Conservation (phyloP, 2,113 vertebrate genomes). For the Macaca fascicularis region DNA sequence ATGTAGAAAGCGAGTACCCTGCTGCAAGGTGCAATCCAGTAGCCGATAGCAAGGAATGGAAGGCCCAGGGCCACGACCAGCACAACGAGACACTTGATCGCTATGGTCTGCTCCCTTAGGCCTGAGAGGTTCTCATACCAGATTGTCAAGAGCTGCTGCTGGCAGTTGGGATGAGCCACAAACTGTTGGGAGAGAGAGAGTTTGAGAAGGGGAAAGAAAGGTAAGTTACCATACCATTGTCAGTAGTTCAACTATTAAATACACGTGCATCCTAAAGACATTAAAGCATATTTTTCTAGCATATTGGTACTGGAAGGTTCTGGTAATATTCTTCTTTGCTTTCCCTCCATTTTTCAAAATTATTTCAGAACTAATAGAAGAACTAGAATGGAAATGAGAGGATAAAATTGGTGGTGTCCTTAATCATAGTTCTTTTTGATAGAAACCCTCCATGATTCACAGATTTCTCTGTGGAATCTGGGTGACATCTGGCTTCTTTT, state of each 20-base stretch:
- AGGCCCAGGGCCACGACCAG: conserved; percentile 91
- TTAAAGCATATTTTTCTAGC: background rate
- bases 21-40: conserved; percentile 94
- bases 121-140: conserved; percentile 95
- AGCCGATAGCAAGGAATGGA: conserved; percentile 90
- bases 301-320: background rate
- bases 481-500: background rate
- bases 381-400: background rate
- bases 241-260: background rate
- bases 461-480: background rate
- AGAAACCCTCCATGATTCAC: background rate
- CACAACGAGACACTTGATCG: conserved; percentile 93
- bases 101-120: conserved; percentile 90
- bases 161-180: conserved; percentile 94
- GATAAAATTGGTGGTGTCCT: background rate
- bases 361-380: background rate
- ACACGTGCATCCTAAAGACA: background rate
- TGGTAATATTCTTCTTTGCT: background rate
- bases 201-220: conserved; percentile 49
- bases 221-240: background rate
- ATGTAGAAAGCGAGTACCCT: conserved; percentile 83
- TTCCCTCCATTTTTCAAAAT: background rate
- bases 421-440: background rate
- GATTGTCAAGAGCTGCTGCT: conserved; percentile 93
- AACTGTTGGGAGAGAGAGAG: conserved; percentile 83